Conservation (phyloP, 1,140 invertebrate species). For the fruit fly (Drosophila melanogaster) region Release_6_plus_ISO1_MT NT_033779.5:15182501-15183000, state of each 20-base stretch:
- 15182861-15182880: conserved; percentile 62
- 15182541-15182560: conserved; percentile 78
- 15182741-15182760: conserved; percentile 82
- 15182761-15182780: conserved; percentile 78
- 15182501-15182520: conserved; percentile 1
- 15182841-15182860: conserved; percentile 63
- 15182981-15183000: conserved; percentile 82
- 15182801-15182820: conserved; percentile 58
- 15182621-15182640: conserved; percentile 67
- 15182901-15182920: conserved; percentile 69
- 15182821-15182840: conserved; percentile 79
- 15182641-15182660: conserved; percentile 1
- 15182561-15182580: conserved; percentile 78
- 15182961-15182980: conserved; percentile 60
- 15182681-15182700: conserved; percentile 7
- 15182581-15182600: conserved; percentile 65
- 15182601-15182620: conserved; percentile 73
- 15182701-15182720: conserved; percentile 39
- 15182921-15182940: conserved; percentile 33
- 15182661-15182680: conserved; percentile 32
- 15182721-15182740: conserved; percentile 60
- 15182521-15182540: conserved; percentile 4
- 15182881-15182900: conserved; percentile 2
- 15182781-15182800: conserved; percentile 78
- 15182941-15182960: neutral